Conservation (phyloP, 2,113 vertebrate genomes). For the Eulemur macaco region DNA sequence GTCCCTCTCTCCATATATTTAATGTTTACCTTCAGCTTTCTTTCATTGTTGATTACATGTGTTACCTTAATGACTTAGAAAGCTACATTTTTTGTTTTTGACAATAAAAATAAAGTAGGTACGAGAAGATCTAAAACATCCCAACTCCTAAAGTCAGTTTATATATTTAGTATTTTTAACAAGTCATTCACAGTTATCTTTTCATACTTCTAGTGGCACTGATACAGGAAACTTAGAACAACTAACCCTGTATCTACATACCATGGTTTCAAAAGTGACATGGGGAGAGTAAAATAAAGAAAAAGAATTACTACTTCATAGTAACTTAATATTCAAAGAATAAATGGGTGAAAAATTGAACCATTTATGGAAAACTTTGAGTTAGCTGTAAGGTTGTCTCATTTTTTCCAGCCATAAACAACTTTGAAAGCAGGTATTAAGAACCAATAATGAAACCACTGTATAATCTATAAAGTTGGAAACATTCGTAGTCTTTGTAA, state of each 20-base stretch:
- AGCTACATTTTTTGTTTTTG: not conserved
- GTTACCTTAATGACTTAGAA: not conserved
- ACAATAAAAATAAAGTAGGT: not conserved
- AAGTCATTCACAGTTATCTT: not conserved
- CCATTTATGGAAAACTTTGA: constrained; percentile 54
- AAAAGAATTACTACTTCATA: constrained; percentile 55
- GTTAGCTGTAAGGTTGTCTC: constrained; percentile 44
- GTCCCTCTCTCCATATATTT: not conserved
- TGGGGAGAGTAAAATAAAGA: constrained; percentile 48
- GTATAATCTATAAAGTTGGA: constrained; percentile 23
- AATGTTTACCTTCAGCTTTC: not conserved
- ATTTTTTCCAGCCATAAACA: constrained; percentile 56
- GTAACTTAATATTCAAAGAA: constrained; percentile 49
- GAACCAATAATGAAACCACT: constrained; percentile 46
- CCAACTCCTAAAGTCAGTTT: not conserved
- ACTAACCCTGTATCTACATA: constrained; percentile 39
- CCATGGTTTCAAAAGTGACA: not conserved
- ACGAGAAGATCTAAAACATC: not conserved
- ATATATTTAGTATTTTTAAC: constrained; percentile 32
- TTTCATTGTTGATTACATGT: not conserved
- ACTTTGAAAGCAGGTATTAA: constrained; percentile 52
- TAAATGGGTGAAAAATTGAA: constrained; percentile 50
- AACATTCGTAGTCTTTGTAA: constrained; percentile 52
- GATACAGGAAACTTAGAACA: constrained; percentile 33
- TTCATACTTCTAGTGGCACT: not conserved